Evolutionary conservation across 2,113 vertebrate species (phyloP).

Genomic region (Seriola aureovittata): DNA sequence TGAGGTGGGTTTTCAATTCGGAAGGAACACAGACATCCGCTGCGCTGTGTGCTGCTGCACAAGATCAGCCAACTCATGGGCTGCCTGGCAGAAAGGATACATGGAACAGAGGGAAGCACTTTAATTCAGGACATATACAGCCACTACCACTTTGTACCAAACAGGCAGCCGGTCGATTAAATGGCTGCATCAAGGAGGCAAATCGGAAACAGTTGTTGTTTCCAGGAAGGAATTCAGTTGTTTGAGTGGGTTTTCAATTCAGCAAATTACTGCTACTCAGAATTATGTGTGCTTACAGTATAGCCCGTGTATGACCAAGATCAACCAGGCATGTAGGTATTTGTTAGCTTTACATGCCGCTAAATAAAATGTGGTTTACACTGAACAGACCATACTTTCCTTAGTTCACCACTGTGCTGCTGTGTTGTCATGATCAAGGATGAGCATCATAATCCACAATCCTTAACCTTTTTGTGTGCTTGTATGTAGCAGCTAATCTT

Average conservation of each 20-base stretch:
- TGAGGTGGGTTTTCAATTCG: slow-evolving; percentile 1
- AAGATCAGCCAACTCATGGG: slow-evolving; percentile 4
- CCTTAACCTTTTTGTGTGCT: neutral
- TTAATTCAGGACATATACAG: slow-evolving; percentile 7
- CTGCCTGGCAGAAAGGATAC: neutral
- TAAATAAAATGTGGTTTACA: neutral
- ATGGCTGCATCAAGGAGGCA: neutral
- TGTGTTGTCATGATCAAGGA: neutral
- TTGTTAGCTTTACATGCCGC: neutral
- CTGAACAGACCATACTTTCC: neutral
- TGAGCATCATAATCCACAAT: slow-evolving; percentile 6
- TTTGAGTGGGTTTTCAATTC: slow-evolving; percentile 28
- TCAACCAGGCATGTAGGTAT: neutral
- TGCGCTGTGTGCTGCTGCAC: slow-evolving; percentile 7
- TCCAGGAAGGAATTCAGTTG: slow-evolving; percentile 24
- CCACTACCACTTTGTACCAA: neutral
- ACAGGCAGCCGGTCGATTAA: neutral
- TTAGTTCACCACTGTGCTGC: neutral
- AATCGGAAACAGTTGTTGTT: slow-evolving; percentile 16
- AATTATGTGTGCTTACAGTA: neutral
- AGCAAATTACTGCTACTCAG: slow-evolving; percentile 14
- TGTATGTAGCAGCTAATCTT: neutral
- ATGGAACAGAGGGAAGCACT: neutral
- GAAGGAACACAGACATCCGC: neutral
- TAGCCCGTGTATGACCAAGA: neutral